Base-by-base conservation (phyloP, 2,888 invertebrate genomes). In the Melanchra persicariae region DNA sequence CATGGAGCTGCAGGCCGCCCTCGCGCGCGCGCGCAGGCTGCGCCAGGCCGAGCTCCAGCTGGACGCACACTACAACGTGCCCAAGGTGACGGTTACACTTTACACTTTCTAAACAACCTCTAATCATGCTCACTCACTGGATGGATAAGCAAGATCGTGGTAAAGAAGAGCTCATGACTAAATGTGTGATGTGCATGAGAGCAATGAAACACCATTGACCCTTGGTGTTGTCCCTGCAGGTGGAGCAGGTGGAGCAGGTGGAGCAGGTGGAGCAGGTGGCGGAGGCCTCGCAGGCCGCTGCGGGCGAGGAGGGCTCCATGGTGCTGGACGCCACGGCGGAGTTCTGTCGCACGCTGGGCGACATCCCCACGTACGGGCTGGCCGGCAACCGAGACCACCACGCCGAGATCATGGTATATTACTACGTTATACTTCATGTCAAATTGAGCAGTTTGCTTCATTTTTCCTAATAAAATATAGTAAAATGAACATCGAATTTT, bases 281-380 rank as follows among this genome's bases (percentile, higher is more conserved):
- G 62, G 94, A 88, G 60, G 77, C 90, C n/a, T n/a, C n/a, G n/a
- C n/a, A n/a, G n/a, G n/a, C n/a, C n/a, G n/a, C n/a, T n/a, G n/a
- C n/a, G n/a, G n/a, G n/a, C n/a, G n/a, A n/a, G 65, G 84, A 81
- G 63, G 95, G 95, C 5, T 96, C 97, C 83, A 99, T 99, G 88
- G 97, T 98, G 70, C 95, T 99, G 68, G 99, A 99, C 96, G 98
- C 99, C 1, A 99, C 99, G 0, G 99, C 99, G 0, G 99, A 99
- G 96, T 99, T 99, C 96, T 99, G 99, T 90, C 97, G 99, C 87
- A 99, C 99, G 58, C 96, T 99, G 10, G 99, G 99, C 1, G 99
- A 99, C 91, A 99, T 99, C 87, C 99, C 99, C 70, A 99, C 99
- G 0, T 99, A 99, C 91, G 99, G 99, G 22, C 97, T 97, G 92